Conservation (phyloP, 1,140 invertebrate species). For the Solenopsis invicta region DNA sequence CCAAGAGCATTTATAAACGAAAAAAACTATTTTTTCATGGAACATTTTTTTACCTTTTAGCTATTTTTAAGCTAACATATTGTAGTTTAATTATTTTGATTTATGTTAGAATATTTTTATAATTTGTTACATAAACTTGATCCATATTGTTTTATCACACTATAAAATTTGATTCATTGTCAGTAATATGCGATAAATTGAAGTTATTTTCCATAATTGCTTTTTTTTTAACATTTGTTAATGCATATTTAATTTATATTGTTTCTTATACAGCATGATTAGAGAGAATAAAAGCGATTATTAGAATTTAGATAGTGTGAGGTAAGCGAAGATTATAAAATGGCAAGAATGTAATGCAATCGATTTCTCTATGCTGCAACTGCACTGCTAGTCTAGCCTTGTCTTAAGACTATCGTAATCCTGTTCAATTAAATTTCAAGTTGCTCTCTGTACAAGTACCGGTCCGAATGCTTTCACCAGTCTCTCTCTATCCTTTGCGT, state of each 20-base stretch:
- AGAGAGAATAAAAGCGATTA: background rate
- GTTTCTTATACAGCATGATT: background rate
- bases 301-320: slow-evolving; percentile 22
- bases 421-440: slow-evolving; percentile 31
- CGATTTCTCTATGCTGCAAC: background rate
- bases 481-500: background rate
- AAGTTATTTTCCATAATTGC: background rate
- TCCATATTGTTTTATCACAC: background rate
- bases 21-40: background rate
- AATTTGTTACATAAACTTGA: background rate
- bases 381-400: background rate
- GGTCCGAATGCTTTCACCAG: background rate
- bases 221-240: background rate
- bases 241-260: background rate
- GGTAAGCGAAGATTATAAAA: slow-evolving; percentile 1
- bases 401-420: slow-evolving; percentile 26
- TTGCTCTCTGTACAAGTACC: background rate
- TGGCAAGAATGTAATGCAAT: background rate
- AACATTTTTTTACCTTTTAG: background rate
- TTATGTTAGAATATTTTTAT: background rate
- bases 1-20: background rate
- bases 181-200: background rate
- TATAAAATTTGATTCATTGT: background rate
- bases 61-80: slow-evolving; percentile 6
- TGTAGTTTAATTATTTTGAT: background rate